Percentiles rank a stretch among this genome's conserved stretches.
Conservation (phyloP, 1,140 invertebrate species). For the Brachionus paranguensis region DNA sequence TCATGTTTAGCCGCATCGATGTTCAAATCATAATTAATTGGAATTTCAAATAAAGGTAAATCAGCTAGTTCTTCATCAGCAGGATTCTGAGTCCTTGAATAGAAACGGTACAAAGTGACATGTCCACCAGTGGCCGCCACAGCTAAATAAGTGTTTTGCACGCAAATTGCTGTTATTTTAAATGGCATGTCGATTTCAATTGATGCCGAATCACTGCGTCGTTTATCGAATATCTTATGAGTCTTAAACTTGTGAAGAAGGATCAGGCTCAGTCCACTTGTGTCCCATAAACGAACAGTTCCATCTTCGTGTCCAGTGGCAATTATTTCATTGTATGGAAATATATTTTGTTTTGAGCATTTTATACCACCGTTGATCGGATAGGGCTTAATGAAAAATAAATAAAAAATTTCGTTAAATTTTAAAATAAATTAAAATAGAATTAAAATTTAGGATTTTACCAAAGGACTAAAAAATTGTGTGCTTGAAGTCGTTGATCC, state of each 20-base stretch:
- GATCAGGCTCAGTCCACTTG: not conserved
- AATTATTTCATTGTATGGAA: conserved; percentile 29
- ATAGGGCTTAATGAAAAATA: not conserved
- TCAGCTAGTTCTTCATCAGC: conserved; percentile 26
- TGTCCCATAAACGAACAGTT: conserved; percentile 3
- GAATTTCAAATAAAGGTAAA: conserved; percentile 36
- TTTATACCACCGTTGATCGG: conserved; percentile 22
- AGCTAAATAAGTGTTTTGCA: conserved; percentile 28
- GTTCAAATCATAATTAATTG: not conserved
- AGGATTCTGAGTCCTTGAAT: not conserved
- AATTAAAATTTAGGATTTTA: not conserved
- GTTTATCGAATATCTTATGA: conserved; percentile 37
- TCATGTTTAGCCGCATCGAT: not conserved
- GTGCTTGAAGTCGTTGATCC: not conserved
- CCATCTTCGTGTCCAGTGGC: conserved; percentile 32
- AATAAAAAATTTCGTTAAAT: not conserved
- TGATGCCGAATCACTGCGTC: not conserved
- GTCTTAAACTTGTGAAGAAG: conserved; percentile 35
- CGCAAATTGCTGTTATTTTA: conserved; percentile 19
- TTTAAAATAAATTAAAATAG: not conserved
- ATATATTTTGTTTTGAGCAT: conserved; percentile 25
- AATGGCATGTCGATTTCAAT: conserved; percentile 34
- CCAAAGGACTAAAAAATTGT: conserved; percentile 8
- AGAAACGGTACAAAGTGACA: conserved; percentile 13
- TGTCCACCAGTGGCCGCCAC: conserved; percentile 37